These are phyloP conservation scores for Sparus aurata DNA, from an alignment of 2,797 vertebrate species.

Conservation along the genomic window DNA sequence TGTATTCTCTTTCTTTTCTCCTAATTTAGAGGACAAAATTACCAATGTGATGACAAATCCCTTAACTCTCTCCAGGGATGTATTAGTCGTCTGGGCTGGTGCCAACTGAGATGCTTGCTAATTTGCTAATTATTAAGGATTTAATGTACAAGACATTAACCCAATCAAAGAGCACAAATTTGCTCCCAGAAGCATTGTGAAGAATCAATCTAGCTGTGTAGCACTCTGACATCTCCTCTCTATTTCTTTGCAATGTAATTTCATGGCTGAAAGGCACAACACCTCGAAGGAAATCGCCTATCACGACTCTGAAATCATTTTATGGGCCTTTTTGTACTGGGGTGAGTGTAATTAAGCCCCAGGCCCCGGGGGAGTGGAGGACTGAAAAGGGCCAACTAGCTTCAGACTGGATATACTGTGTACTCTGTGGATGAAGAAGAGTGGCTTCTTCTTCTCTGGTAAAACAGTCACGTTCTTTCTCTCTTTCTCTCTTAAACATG, in stretches of 20 bases:
- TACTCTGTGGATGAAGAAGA: background rate
- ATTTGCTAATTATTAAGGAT: slow-evolving; percentile 59
- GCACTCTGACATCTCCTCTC: slow-evolving; percentile 52
- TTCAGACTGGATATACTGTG: slow-evolving; percentile 13
- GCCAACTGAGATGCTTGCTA: slow-evolving; percentile 32
- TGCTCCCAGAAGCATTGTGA: slow-evolving; percentile 13
- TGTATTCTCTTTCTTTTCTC: background rate
- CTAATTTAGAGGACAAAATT: background rate
- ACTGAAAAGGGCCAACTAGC: background rate
- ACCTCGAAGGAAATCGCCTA: slow-evolving; percentile 49
- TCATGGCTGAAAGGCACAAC: slow-evolving; percentile 77
- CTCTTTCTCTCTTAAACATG: slow-evolving; percentile 17
- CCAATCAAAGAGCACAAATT: slow-evolving; percentile 18
- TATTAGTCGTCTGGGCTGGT: slow-evolving; percentile 4
- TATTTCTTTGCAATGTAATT: slow-evolving; percentile 70
- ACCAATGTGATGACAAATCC: slow-evolving; percentile 1
- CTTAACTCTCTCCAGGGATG: background rate
- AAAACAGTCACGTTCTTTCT: slow-evolving; percentile 33
- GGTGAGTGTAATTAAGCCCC: slow-evolving; percentile 61
- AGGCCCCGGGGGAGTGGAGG: background rate
- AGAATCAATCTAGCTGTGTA: slow-evolving; percentile 33
- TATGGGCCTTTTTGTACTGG: slow-evolving; percentile 37
- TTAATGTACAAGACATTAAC: slow-evolving; percentile 39
- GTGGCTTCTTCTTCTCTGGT: slow-evolving; percentile 10
- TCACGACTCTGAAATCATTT: slow-evolving; percentile 50